Evolutionary conservation across 30 jellyfish, hydroid and myxozoan genomes (phyloP).

Genomic region (Rhopilema esculentum): DNA sequence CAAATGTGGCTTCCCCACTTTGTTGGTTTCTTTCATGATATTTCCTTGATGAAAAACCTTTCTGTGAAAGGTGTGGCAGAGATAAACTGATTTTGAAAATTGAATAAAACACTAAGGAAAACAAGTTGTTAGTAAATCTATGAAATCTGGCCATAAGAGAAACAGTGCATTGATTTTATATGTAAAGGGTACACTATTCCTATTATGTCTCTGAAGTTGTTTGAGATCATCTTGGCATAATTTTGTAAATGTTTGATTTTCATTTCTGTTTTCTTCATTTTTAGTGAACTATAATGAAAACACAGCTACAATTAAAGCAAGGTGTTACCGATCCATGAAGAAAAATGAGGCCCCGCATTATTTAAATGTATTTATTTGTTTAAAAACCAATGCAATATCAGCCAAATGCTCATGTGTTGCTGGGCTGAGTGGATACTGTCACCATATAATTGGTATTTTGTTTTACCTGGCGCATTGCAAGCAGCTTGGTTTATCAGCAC

Average conservation of each 20-base stretch:
- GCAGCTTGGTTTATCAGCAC: slow-evolving; percentile 24
- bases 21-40: neutral
- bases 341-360: slow-evolving; percentile 44
- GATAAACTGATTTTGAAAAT: neutral
- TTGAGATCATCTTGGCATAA: neutral
- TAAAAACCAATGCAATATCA: slow-evolving; percentile 1
- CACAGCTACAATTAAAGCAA: slow-evolving; percentile 26
- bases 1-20: neutral
- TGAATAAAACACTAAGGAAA: neutral
- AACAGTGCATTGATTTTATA: neutral
- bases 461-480: slow-evolving; percentile 33
- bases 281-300: neutral
- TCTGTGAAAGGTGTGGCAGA: neutral
- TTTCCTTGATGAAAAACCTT: neutral
- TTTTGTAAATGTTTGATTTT: neutral
- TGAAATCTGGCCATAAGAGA: neutral
- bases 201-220: neutral
- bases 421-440: slow-evolving; percentile 25
- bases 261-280: slow-evolving; percentile 3
- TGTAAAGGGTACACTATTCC: neutral
- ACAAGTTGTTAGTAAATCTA: neutral
- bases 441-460: slow-evolving; percentile 23
- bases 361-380: neutral
- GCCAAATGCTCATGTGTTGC: slow-evolving; percentile 38
- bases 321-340: slow-evolving; percentile 36